Evolutionary conservation across 1,140 invertebrate species (phyloP).

Genomic region (Trichonephila clavata): DNA sequence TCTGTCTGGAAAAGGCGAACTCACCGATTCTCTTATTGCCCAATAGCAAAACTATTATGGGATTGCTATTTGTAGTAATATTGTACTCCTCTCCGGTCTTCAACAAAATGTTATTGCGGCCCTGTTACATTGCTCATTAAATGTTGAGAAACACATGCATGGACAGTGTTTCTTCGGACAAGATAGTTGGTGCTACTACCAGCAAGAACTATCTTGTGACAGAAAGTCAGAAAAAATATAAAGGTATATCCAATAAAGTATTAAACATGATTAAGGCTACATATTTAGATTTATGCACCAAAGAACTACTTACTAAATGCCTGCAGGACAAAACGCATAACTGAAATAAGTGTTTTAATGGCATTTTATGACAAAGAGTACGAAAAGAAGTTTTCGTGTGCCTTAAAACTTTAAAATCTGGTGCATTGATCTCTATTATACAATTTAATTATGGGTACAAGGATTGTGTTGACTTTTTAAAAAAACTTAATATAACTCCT

Average conservation of each 20-base stretch:
- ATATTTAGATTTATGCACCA: neutral
- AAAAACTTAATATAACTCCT: neutral
- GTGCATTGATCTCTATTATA: neutral
- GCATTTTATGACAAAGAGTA: neutral
- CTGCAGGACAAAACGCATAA: neutral
- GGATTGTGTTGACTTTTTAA: neutral
- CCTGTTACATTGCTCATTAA: neutral
- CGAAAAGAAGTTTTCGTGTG: neutral
- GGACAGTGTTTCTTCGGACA: neutral
- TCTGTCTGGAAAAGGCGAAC: neutral
- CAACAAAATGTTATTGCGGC: neutral
- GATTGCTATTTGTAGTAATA: neutral
- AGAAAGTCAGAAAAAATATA: neutral
- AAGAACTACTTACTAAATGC: neutral
- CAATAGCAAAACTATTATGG: neutral
- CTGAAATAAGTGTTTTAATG: neutral
- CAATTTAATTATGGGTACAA: neutral
- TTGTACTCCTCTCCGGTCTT: neutral
- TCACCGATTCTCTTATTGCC: neutral
- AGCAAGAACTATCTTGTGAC: neutral
- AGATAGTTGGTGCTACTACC: neutral
- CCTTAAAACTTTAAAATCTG: neutral
- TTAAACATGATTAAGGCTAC: neutral
- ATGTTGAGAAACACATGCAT: neutral
- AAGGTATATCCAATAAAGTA: neutral